These are phyloP conservation scores for Seira sanloemensis DNA, from an alignment of 2,888 invertebrate genomes.

Conservation along the genomic window DNA sequence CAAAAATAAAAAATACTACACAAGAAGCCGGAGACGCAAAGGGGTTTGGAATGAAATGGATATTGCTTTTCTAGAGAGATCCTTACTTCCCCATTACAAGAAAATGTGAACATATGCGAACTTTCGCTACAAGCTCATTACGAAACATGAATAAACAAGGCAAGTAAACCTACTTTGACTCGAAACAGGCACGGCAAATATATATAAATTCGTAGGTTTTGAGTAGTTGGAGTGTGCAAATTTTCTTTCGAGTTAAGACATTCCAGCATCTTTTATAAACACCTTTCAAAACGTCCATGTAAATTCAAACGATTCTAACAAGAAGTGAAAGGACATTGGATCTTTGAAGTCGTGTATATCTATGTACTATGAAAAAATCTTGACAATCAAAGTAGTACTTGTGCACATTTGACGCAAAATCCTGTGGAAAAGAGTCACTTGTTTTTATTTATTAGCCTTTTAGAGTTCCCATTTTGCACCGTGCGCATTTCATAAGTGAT, in stretches of 20 bases:
- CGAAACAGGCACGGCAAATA: background rate
- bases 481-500: background rate
- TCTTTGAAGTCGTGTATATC: too few relatives aligned
- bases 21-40: background rate
- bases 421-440: slow-evolving; percentile 3
- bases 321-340: too few relatives aligned
- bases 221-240: too few relatives aligned
- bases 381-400: background rate
- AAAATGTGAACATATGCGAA: slow-evolving; percentile 7
- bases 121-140: background rate
- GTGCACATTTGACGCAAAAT: slow-evolving; percentile 5
- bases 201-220: too few relatives aligned
- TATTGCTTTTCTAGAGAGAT: slow-evolving; percentile 38
- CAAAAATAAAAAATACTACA: background rate
- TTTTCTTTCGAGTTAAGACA: background rate
- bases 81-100: background rate
- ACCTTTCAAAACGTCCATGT: too few relatives aligned
- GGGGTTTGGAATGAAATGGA: slow-evolving; percentile 40
- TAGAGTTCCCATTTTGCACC: background rate
- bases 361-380: too few relatives aligned
- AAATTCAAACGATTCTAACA: too few relatives aligned
- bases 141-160: background rate
- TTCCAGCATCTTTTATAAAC: too few relatives aligned
- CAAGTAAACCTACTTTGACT: background rate
- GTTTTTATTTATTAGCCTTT: slow-evolving; percentile 2